Evolutionary conservation across 2,797 vertebrate species (phyloP).

Genomic region (Poeciliopsis gracilis): DNA sequence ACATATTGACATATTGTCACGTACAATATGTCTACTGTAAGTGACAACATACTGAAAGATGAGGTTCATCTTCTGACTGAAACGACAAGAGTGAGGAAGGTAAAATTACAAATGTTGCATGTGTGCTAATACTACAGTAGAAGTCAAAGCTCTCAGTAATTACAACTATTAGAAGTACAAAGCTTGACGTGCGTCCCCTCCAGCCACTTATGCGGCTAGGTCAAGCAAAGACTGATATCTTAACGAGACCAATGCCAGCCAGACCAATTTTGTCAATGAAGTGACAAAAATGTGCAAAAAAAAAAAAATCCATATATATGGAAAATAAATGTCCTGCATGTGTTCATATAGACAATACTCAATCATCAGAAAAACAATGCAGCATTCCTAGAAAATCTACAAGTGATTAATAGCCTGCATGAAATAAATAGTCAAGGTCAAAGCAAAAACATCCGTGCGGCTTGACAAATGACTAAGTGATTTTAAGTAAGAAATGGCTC

Average conservation of each 20-base stretch:
- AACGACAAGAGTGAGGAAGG: slow-evolving; percentile 34
- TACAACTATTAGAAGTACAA: background rate
- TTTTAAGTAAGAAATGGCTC: background rate
- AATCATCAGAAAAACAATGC: background rate
- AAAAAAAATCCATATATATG: background rate
- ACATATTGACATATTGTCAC: too few species aligned
- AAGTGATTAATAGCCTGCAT: background rate
- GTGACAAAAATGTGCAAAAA: background rate
- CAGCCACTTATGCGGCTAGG: background rate
- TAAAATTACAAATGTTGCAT: slow-evolving; percentile 37
- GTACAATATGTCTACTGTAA: slow-evolving; percentile 28
- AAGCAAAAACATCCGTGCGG: background rate
- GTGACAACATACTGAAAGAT: slow-evolving; percentile 35
- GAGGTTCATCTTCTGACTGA: slow-evolving; percentile 42
- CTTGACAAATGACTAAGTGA: background rate
- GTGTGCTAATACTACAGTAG: background rate
- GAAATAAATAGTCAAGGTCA: background rate
- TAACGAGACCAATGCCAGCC: background rate
- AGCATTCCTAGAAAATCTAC: slow-evolving; percentile 1
- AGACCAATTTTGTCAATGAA: background rate
- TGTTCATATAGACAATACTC: background rate
- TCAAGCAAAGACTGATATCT: background rate
- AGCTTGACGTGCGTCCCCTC: background rate
- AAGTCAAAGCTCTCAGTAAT: background rate
- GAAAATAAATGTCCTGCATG: background rate